Evolutionary conservation across 2,797 vertebrate genomes (phyloP).

Genomic region (Zalophus californianus): DNA sequence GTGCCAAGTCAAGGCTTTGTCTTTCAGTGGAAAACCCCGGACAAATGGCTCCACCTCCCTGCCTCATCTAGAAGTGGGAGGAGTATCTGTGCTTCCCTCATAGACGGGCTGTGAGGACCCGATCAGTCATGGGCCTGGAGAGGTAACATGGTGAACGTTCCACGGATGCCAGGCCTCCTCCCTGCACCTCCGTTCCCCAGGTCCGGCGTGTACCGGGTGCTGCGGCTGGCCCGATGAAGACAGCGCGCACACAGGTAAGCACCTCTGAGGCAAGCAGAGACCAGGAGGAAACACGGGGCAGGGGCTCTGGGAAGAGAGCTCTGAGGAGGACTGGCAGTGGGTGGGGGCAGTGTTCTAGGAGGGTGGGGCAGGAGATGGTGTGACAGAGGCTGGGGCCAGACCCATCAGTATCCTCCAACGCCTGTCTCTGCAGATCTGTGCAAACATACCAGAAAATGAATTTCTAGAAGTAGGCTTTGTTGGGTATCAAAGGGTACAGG

Average conservation of each 20-base stretch:
- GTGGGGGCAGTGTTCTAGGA: not conserved
- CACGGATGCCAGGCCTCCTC: not conserved
- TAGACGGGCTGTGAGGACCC: not conserved
- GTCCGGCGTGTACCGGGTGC: not conserved
- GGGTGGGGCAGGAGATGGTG: too few relatives aligned
- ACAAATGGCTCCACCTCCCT: not conserved
- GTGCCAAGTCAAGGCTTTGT: not conserved
- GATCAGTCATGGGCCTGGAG: not conserved
- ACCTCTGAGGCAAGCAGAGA: accelerated
- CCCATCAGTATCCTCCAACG: accelerated
- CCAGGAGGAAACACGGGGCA: accelerated
- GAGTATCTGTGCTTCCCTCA: not conserved
- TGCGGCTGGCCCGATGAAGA: not conserved
- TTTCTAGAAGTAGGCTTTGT: not conserved
- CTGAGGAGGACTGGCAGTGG: not conserved
- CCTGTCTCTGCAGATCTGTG: not conserved
- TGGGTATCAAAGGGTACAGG: not conserved
- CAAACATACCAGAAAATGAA: accelerated
- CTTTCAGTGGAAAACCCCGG: not conserved
- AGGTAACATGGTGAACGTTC: accelerated
- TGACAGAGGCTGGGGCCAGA: not conserved
- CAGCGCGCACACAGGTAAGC: not conserved
- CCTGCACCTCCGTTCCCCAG: not conserved
- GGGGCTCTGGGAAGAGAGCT: too few relatives aligned
- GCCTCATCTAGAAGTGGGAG: too few relatives aligned